Evolutionary conservation across 2,797 vertebrate genomes (phyloP).

Genomic region (Cossypha polioptera): DNA sequence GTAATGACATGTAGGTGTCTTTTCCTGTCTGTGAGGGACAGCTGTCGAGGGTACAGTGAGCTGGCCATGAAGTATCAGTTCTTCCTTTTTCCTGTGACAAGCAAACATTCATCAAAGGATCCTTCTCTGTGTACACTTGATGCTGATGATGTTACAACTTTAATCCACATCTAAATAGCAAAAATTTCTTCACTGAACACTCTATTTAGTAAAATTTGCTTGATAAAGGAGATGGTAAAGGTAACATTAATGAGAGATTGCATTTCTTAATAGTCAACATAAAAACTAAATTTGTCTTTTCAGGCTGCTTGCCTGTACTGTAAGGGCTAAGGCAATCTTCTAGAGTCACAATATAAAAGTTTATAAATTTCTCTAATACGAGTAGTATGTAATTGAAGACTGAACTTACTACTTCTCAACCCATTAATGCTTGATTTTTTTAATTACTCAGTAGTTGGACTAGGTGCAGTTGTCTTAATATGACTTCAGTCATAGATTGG

Average conservation of each 20-base stretch:
- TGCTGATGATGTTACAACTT: not conserved
- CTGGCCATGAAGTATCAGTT: not conserved
- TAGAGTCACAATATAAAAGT: not conserved
- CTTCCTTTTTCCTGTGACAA: not conserved
- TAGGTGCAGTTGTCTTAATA: not conserved
- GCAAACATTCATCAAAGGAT: not conserved
- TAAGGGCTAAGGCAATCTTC: not conserved
- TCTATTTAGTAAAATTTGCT: not conserved
- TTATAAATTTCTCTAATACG: not conserved
- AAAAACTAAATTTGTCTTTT: not conserved
- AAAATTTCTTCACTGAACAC: not conserved
- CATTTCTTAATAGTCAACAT: not conserved
- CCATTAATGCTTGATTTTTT: not conserved
- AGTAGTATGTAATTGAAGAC: not conserved
- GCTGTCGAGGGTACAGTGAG: not conserved
- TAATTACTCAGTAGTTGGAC: not conserved
- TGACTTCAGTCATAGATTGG: not conserved
- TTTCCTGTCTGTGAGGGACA: not conserved
- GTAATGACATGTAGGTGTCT: not conserved
- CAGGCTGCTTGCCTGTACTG: not conserved
- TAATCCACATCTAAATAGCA: not conserved
- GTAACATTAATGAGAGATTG: not conserved
- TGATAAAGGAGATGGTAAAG: not conserved
- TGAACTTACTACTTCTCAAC: not conserved
- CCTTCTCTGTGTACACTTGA: not conserved